These are phyloP conservation scores for Colinus virginianus DNA, from an alignment of 2,113 vertebrate genomes.

Conservation along the genomic window DNA sequence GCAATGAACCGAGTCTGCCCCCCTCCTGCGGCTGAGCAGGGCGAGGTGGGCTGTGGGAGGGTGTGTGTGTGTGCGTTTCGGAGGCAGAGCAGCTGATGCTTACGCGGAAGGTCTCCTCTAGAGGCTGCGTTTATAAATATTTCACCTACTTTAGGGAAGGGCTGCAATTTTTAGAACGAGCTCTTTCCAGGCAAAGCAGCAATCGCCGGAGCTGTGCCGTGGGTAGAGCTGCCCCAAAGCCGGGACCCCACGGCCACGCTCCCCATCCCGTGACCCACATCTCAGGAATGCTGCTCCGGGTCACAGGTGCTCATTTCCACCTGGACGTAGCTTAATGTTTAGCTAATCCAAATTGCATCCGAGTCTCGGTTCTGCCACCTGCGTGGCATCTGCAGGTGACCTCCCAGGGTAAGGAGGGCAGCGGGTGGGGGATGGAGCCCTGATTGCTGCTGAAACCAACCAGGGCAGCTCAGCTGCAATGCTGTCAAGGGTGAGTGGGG, in stretches of 20 bases:
- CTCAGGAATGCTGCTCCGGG: constrained; percentile 34
- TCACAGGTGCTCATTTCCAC: background rate
- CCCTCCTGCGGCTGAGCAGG: background rate
- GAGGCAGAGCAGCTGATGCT: constrained; percentile 41
- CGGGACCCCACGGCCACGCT: rapidly evolving
- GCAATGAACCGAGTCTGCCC: background rate
- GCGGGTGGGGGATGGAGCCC: background rate
- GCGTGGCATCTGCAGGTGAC: rapidly evolving
- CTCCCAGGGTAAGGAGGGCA: rapidly evolving
- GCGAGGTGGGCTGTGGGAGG: background rate
- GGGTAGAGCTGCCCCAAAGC: background rate
- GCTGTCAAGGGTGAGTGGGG: background rate
- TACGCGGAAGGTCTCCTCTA: constrained; percentile 70
- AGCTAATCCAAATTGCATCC: background rate
- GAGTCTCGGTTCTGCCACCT: rapidly evolving
- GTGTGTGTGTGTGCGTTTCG: background rate
- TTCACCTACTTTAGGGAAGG: constrained; percentile 72
- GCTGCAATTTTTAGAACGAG: constrained; percentile 54
- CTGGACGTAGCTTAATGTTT: constrained; percentile 43
- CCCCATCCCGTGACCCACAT: background rate
- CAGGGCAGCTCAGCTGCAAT: background rate
- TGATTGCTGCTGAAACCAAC: background rate
- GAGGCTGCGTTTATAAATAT: constrained; percentile 76
- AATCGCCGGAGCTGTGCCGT: background rate
- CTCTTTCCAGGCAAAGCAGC: constrained; percentile 46